Percentiles rank a stretch among this genome's conserved stretches.
These are phyloP conservation scores for Nerophis lumbriciformis DNA, from an alignment of 2,113 vertebrate genomes.

Conservation along the genomic window DNA sequence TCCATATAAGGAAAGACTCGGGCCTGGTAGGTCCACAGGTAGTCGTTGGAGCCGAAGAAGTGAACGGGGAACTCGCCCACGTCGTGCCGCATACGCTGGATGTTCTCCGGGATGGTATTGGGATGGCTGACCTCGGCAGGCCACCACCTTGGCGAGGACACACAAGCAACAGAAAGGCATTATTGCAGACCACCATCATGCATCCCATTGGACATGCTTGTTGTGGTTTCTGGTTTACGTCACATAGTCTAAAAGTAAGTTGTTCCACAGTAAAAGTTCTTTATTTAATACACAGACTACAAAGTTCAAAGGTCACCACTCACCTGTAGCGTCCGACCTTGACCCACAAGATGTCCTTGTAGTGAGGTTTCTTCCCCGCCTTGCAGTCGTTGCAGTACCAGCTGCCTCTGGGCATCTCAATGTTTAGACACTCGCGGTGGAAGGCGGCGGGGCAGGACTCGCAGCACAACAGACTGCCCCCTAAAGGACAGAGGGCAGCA, in stretches of 20 bases:
- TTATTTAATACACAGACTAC: not conserved
- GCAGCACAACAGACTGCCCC: constrained; percentile 95
- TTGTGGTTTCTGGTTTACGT: too few relatives aligned
- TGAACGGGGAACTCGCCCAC: constrained; percentile 96
- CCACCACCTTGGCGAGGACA: constrained; percentile 82
- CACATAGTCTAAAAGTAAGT: too few relatives aligned
- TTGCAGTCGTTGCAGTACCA: constrained; percentile 99
- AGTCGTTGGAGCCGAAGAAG: constrained; percentile 98
- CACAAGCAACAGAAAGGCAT: not conserved
- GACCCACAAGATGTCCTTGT: constrained; percentile 96
- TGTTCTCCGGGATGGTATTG: constrained; percentile 89
- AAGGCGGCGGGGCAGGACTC: constrained; percentile 97
- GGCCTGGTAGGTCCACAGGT: constrained; percentile 97
- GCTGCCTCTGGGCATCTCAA: constrained; percentile 96
- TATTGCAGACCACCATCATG: too few relatives aligned
- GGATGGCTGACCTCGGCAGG: constrained; percentile 96
- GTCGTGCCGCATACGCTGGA: constrained; percentile 93
- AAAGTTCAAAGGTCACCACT: constrained; percentile 33
- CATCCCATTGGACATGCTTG: not conserved
- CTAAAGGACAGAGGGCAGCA: constrained; percentile 57
- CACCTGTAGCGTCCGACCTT: constrained; percentile 97
- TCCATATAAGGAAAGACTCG: constrained; percentile 98
- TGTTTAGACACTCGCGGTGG: constrained; percentile 96
- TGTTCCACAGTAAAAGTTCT: too few relatives aligned
- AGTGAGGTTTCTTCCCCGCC: constrained; percentile 92